Evolutionary conservation across 1,140 invertebrate genomes (phyloP).

Genomic region (Papilio xuthus): DNA sequence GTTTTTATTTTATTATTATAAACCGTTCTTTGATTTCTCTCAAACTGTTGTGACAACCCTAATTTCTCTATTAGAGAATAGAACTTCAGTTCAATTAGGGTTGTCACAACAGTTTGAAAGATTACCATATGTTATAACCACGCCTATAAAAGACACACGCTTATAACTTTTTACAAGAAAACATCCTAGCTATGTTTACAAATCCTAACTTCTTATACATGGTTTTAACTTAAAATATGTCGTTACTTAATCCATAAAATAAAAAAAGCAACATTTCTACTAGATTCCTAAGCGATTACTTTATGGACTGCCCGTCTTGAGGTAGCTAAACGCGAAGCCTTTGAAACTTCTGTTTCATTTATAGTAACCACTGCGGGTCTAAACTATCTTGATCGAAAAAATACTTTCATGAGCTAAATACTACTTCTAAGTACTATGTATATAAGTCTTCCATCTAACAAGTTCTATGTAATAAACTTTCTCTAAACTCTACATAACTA

Average conservation of each 20-base stretch:
- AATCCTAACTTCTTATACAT: too few species aligned
- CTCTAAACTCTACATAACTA: not conserved
- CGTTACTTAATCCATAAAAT: not conserved
- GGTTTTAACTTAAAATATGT: too few species aligned
- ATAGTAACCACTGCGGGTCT: slow-evolving; percentile 48
- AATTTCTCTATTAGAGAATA: too few species aligned
- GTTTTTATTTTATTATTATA: not conserved
- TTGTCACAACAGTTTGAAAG: not conserved
- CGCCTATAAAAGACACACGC: not conserved
- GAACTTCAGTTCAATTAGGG: too few species aligned
- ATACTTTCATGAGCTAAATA: not conserved
- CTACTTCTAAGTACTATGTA: not conserved
- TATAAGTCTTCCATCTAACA: not conserved
- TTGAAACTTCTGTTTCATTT: slow-evolving; percentile 56
- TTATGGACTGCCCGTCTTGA: not conserved
- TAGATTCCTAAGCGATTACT: not conserved
- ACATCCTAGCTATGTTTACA: too few species aligned
- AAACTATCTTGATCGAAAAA: slow-evolving; percentile 50
- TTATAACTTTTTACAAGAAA: too few species aligned
- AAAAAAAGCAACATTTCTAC: not conserved
- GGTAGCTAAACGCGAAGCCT: slow-evolving; percentile 52
- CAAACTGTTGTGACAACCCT: too few species aligned
- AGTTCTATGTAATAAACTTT: not conserved
- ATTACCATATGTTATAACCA: not conserved
- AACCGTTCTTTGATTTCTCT: not conserved